Conservation (phyloP, 92 coral and sea anemone genomes). For the Muricea muricata region DNA sequence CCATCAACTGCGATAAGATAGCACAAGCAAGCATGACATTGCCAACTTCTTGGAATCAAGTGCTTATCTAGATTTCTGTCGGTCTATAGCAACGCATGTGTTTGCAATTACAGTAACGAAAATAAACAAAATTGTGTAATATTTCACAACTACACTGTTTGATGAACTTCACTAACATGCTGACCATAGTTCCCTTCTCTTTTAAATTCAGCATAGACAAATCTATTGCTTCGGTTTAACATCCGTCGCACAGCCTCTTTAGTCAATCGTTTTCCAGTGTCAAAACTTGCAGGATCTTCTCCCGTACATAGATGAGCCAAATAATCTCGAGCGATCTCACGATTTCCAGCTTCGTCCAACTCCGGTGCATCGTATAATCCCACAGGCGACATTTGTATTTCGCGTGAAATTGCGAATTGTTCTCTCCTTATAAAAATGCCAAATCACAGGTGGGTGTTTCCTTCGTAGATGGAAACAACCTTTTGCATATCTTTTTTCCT, state of each 20-base stretch:
- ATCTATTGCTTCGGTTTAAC: background rate
- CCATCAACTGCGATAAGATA: too few relatives aligned
- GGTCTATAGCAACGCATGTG: too few relatives aligned
- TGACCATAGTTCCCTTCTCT: background rate
- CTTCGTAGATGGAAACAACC: background rate
- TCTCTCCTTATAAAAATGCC: background rate
- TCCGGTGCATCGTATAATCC: constrained; percentile 2
- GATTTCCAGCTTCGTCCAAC: background rate
- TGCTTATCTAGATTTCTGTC: too few relatives aligned
- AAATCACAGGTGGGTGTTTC: background rate
- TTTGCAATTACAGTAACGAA: too few relatives aligned
- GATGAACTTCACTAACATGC: background rate
- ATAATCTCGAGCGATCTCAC: background rate
- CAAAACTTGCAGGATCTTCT: background rate
- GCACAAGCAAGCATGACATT: too few relatives aligned
- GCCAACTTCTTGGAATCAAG: too few relatives aligned
- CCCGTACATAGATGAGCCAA: constrained; percentile 12
- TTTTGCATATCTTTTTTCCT: background rate
- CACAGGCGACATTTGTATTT: background rate
- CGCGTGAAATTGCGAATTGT: background rate
- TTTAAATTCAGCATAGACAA: constrained; percentile 2
- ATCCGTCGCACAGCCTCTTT: background rate
- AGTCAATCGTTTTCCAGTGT: background rate
- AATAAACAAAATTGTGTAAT: too few relatives aligned
- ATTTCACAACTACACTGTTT: background rate